These are phyloP conservation scores for Clistopyga incitator DNA, from an alignment of 2,888 invertebrate species.

Conservation along the genomic window DNA sequence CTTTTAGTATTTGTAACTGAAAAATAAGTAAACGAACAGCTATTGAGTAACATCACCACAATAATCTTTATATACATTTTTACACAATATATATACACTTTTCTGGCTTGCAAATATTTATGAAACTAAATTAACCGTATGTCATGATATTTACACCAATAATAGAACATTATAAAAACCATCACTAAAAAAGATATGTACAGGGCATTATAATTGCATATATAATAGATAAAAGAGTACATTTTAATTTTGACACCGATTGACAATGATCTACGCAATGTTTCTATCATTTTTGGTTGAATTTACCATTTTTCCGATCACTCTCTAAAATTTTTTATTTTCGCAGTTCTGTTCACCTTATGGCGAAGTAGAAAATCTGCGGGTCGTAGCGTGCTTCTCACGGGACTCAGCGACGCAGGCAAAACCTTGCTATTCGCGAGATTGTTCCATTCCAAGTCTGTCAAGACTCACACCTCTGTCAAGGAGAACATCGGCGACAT, in stretches of 20 bases:
- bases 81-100: slow-evolving; percentile 25
- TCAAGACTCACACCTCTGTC: slow-evolving; percentile 95
- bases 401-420: slow-evolving; percentile 95
- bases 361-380: slow-evolving; percentile 87
- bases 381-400: slow-evolving; percentile 89
- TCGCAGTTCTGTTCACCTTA: slow-evolving; percentile 87
- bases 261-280: neutral
- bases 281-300: neutral
- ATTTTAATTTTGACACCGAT: slow-evolving; percentile 62
- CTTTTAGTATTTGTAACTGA: slow-evolving; percentile 32
- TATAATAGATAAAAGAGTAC: slow-evolving; percentile 77
- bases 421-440: slow-evolving; percentile 95
- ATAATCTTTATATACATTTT: slow-evolving; percentile 56
- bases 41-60: slow-evolving; percentile 23
- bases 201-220: slow-evolving; percentile 75
- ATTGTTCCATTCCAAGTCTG: slow-evolving; percentile 89
- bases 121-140: slow-evolving; percentile 64
- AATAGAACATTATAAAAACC: slow-evolving; percentile 73
- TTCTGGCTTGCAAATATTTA: slow-evolving; percentile 45
- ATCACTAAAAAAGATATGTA: slow-evolving; percentile 73
- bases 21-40: slow-evolving; percentile 24
- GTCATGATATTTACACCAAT: slow-evolving; percentile 74
- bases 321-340: neutral
- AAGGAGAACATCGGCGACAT: slow-evolving; percentile 92
- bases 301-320: slow-evolving; percentile 22